Evolutionary conservation across 2,888 invertebrate species (phyloP).

Genomic region (Invenusta paracnida): DNA sequence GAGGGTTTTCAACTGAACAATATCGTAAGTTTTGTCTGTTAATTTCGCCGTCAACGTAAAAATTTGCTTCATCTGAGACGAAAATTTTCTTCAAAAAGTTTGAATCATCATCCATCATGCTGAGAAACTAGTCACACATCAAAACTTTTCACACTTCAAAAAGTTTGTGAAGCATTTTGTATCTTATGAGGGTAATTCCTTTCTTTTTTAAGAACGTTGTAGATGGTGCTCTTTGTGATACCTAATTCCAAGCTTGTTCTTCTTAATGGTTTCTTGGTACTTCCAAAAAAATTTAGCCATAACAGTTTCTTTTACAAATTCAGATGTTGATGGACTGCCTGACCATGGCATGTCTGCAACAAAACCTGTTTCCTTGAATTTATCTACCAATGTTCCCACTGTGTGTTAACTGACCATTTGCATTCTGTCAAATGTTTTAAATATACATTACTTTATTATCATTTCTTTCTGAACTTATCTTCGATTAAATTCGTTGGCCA

Average conservation of each 20-base stretch:
- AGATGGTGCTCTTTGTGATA: conserved; percentile 12
- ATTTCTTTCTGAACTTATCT: conserved; percentile 3
- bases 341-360: not conserved
- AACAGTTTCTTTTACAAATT: not conserved
- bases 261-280: not conserved
- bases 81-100: conserved; percentile 17
- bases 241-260: conserved; percentile 22
- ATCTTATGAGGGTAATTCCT: not conserved
- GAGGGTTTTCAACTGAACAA: not conserved
- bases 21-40: not conserved
- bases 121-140: not conserved
- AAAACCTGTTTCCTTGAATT: conserved; percentile 16
- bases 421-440: no score
- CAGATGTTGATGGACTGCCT: not conserved
- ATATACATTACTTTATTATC: no score
- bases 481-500: conserved; percentile 4
- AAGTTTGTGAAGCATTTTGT: conserved; percentile 15
- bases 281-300: not conserved
- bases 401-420: not conserved
- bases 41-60: not conserved
- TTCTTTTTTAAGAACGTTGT: conserved; percentile 20
- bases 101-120: conserved; percentile 3
- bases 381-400: conserved; percentile 2
- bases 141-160: not conserved
- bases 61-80: conserved; percentile 2